Conservation (phyloP, 2,797 vertebrate genomes). For the Trematomus bernacchii region DNA sequence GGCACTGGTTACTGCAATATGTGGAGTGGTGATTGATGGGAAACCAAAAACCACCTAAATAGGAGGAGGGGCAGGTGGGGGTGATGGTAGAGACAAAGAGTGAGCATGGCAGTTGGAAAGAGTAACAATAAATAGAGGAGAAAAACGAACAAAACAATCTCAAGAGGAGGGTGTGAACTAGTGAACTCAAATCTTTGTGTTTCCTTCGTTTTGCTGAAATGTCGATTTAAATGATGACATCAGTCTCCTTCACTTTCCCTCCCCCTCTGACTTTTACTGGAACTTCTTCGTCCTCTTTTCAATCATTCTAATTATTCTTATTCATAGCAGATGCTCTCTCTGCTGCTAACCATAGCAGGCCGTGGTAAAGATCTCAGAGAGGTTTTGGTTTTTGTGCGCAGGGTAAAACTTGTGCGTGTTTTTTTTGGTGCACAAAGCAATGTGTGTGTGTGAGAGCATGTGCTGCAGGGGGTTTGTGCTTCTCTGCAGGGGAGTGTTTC, state of each 20-base stretch:
- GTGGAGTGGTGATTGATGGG: constrained; percentile 76
- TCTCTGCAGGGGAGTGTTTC: constrained; percentile 71
- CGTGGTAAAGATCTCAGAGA: constrained; percentile 60
- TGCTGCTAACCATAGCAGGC: constrained; percentile 67
- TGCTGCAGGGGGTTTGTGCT: constrained; percentile 42
- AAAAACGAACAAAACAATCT: constrained; percentile 4
- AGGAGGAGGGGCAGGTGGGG: constrained; percentile 27
- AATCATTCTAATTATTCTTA: constrained; percentile 60
- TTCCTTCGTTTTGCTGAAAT: constrained; percentile 12
- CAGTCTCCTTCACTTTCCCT: constrained; percentile 29
- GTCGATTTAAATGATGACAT: constrained; percentile 29
- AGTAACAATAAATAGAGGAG: background rate
- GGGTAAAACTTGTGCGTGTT: constrained; percentile 22
- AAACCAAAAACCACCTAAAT: constrained; percentile 78
- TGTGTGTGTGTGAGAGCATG: constrained; percentile 11
- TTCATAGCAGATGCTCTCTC: constrained; percentile 67
- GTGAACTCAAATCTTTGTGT: constrained; percentile 1
- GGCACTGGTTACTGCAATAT: constrained; percentile 78
- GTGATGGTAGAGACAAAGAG: constrained; percentile 26
- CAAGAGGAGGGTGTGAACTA: constrained; percentile 27
- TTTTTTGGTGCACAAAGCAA: constrained; percentile 6
- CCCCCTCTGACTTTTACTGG: constrained; percentile 45
- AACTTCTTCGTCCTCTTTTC: constrained; percentile 54
- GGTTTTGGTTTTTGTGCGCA: constrained; percentile 50
- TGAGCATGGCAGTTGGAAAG: constrained; percentile 10